Conservation (phyloP, 2,797 vertebrate species). For the Brotula barbata region DNA sequence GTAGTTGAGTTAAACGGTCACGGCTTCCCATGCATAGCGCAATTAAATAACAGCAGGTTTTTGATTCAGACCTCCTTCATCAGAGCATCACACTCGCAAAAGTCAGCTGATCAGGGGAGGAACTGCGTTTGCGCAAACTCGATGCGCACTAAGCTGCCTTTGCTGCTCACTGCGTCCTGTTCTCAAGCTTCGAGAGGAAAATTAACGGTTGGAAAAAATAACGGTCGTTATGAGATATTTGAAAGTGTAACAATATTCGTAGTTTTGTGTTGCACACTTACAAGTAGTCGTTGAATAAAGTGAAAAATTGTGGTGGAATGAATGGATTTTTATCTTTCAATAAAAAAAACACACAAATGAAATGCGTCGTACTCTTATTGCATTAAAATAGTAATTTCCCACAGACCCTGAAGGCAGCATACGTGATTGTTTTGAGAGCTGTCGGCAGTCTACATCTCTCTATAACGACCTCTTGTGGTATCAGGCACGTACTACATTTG, state of each 20-base stretch:
- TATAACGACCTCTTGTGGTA: constrained; percentile 21
- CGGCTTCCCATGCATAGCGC: constrained; percentile 49
- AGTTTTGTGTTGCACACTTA: too few relatives aligned
- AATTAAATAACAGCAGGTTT: constrained; percentile 34
- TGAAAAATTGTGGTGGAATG: too few relatives aligned
- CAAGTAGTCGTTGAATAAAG: background rate
- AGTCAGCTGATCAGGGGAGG: constrained; percentile 77
- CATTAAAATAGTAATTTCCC: background rate
- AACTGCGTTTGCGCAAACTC: constrained; percentile 51
- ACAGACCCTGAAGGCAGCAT: constrained; percentile 10
- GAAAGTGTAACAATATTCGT: background rate
- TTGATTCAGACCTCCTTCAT: constrained; percentile 56
- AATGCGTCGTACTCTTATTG: background rate
- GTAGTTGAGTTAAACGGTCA: constrained; percentile 25
- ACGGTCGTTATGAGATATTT: background rate
- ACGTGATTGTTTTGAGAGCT: constrained; percentile 21
- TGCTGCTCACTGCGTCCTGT: background rate
- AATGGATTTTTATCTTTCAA: too few relatives aligned
- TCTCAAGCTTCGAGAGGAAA: background rate
- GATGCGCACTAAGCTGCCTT: constrained; percentile 32
- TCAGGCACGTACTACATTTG: constrained; percentile 9
- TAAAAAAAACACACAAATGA: too few relatives aligned
- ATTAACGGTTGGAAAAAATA: background rate
- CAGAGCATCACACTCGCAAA: constrained; percentile 64
- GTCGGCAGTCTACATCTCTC: background rate